phyloP scores from a whole-genome alignment of 2,797 vertebrate species.

The Setipinna tenuifilis region DNA sequence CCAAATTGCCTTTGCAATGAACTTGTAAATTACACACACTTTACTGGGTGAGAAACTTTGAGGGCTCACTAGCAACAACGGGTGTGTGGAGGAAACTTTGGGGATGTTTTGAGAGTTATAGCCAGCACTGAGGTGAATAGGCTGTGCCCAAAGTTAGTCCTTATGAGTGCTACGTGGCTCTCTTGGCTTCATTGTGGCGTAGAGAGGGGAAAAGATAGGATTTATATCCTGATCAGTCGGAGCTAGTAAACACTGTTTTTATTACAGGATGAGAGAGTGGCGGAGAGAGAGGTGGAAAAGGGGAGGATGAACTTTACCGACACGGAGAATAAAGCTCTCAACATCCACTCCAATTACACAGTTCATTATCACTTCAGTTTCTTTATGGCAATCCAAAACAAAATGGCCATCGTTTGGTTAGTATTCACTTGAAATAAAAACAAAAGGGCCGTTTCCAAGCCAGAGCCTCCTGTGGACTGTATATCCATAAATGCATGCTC shows the following conservation, averaged over 20 bases:
- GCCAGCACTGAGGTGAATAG: not conserved
- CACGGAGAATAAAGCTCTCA: not conserved
- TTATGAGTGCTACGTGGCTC: not conserved
- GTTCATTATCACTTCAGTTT: constrained; percentile 3
- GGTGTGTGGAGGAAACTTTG: not conserved
- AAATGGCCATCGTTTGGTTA: not conserved
- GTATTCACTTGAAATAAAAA: not conserved
- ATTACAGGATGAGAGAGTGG: not conserved
- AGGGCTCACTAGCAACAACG: not conserved
- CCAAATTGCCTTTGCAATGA: not conserved
- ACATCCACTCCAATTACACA: not conserved
- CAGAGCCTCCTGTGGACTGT: not conserved
- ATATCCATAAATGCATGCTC: constrained; percentile 52
- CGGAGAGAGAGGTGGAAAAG: not conserved
- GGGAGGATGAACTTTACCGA: not conserved
- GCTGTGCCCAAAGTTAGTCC: not conserved
- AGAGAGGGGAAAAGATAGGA: not conserved
- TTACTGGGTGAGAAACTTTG: not conserved
- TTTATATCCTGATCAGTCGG: not conserved
- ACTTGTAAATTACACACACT: not conserved
- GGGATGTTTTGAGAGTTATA: not conserved
- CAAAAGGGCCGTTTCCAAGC: not conserved
- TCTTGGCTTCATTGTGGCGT: not conserved
- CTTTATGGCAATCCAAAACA: not conserved
- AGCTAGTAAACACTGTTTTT: not conserved